Base-by-base conservation (phyloP, 2,113 vertebrate species). In the Podocnemis expansa region DNA sequence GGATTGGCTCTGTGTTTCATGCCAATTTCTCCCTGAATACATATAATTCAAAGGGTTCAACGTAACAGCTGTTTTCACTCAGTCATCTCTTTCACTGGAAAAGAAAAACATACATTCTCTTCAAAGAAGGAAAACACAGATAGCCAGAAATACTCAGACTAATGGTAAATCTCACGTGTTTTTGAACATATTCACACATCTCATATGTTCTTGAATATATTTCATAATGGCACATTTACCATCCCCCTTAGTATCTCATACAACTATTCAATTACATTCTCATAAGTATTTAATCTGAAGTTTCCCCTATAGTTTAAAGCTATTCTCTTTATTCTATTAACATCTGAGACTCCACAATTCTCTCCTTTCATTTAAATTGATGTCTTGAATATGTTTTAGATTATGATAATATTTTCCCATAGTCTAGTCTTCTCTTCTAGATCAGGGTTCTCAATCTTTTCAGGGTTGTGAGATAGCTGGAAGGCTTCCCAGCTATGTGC, bases 61-160 rank as follows among this genome's bases (percentile, higher is more conserved):
- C 47, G 10, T 47, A 47, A 47, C 47, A 47, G 0, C 7, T 93
- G 22, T 5, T 83, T 67, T 27, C 91, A 70, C 83, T 87, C 21
- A 78, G 6, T 13, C 1, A 78, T 80, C 67, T 87, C 5, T 89
- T 88, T 80, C 8, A 84, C 29, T 60, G 29, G 2, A 22, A 8
- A 31, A 81, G 27, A 88, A 80, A 2, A 16, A 34, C 27, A 10
- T 25, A 55, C 25, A 41, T 38, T 41, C 22, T 55, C 54, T 56
- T 56, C 29, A 63, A 22, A 12, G 22, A 2, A 2, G 0, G 11
- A 2, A 84, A 84, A n/a, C 16, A n/a, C n/a, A n/a, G n/a, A n/a
- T n/a, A n/a, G n/a, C n/a, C 73, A 76, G 73, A 45, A 76, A 45
- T 45, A 76, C 5, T 22, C 24, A 8, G 0, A 0, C 43, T 78